A percentile compares a stretch with the other conserved stretches of the same genome.
Evolutionary conservation across 2,888 invertebrate species (phyloP).

Genomic region (Frankliniella fusca): DNA sequence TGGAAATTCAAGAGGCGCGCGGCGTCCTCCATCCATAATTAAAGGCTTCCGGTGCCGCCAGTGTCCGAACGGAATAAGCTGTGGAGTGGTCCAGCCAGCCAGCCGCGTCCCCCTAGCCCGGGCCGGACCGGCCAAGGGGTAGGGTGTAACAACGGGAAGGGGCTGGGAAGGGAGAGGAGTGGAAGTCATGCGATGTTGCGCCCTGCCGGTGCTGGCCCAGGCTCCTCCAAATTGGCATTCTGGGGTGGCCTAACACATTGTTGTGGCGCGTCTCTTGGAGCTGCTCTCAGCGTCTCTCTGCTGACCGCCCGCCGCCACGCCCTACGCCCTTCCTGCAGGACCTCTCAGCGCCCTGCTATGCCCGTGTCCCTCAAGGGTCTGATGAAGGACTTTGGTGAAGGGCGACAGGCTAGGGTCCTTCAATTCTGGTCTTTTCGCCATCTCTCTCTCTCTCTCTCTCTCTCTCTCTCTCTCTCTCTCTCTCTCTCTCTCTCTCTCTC

Average conservation of each 20-base stretch:
- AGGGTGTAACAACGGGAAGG: too few species aligned
- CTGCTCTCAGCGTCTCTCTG: neutral
- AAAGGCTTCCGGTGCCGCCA: neutral
- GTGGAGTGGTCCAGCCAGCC: neutral
- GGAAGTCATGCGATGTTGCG: neutral
- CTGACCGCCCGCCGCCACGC: neutral
- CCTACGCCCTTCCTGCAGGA: neutral
- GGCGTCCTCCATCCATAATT: neutral
- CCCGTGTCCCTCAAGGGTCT: neutral
- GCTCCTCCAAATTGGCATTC: slow-evolving; percentile 15
- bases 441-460: neutral
- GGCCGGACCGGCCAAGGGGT: neutral
- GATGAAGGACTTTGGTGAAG: slow-evolving; percentile 7
- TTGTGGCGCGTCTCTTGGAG: slow-evolving; percentile 1
- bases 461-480: neutral
- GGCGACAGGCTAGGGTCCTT: too few species aligned
- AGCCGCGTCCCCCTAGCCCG: too few species aligned
- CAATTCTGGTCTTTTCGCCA: neutral
- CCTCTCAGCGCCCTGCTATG: too few species aligned
- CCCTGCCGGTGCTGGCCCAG: too few species aligned
- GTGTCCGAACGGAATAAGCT: slow-evolving; percentile 10
- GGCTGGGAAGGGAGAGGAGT: too few species aligned
- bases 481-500: neutral
- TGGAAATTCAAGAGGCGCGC: neutral
- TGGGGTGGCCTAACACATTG: slow-evolving; percentile 24